Evolutionary conservation across 2,113 vertebrate genomes (phyloP).

Genomic region (Phainopepla nitens): DNA sequence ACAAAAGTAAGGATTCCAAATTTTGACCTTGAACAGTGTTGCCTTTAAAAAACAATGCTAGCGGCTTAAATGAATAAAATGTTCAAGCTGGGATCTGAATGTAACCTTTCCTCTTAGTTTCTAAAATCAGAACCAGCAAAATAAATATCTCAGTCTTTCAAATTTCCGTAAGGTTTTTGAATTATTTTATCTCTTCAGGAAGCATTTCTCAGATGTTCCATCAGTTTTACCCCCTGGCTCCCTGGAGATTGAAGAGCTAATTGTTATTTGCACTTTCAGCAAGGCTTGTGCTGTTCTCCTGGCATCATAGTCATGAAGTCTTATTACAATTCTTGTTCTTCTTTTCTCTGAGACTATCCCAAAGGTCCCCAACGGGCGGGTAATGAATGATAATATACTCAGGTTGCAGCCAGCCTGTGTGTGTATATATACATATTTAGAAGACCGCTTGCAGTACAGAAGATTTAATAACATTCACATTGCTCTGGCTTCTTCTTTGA

Average conservation of each 20-base stretch:
- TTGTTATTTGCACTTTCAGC: conserved; percentile 43
- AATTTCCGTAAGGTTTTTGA: conserved; percentile 20
- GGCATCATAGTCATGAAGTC: not conserved
- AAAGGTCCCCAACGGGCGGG: not conserved
- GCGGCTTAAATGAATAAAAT: not conserved
- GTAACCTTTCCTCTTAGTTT: not conserved
- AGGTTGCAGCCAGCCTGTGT: not conserved
- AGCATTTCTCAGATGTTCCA: not conserved
- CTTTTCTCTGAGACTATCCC: not conserved
- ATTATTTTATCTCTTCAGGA: not conserved
- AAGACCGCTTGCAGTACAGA: not conserved
- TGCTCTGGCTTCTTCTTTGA: not conserved
- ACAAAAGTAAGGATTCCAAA: not conserved
- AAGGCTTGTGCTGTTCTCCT: not conserved
- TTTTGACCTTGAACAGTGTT: not conserved
- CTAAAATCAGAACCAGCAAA: not conserved
- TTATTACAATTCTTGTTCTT: conserved; percentile 11
- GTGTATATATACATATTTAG: conserved; percentile 18
- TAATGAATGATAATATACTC: conserved; percentile 35
- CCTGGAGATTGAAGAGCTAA: conserved; percentile 15
- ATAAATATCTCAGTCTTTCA: not conserved
- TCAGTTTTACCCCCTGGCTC: not conserved
- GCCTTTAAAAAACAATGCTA: not conserved
- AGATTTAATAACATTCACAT: conserved; percentile 11
- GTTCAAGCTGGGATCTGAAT: not conserved